Evolutionary conservation across 2,797 vertebrate genomes (phyloP).

Genomic region (Potorous gilbertii): DNA sequence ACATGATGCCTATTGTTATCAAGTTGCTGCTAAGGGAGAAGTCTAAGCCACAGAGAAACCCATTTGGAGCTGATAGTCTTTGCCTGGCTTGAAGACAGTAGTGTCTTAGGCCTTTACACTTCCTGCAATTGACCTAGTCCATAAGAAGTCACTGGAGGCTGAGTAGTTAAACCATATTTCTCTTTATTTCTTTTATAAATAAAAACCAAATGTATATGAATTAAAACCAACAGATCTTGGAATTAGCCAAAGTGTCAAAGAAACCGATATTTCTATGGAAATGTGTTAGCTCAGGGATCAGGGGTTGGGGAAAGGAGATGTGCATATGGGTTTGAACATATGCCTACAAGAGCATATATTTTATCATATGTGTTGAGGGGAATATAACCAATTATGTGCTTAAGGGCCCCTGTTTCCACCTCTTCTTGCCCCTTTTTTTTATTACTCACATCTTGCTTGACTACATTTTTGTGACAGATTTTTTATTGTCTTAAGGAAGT

Average conservation of each 20-base stretch:
- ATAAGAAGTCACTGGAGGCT: background rate
- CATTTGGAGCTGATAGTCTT: slow-evolving; percentile 17
- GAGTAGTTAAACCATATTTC: slow-evolving; percentile 18
- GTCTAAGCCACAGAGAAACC: slow-evolving; percentile 10
- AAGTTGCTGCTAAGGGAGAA: slow-evolving; percentile 11
- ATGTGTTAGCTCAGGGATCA: background rate
- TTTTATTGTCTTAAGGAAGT: slow-evolving; percentile 40
- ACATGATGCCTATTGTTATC: background rate
- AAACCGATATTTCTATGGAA: background rate
- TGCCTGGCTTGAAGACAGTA: background rate
- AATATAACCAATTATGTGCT: background rate
- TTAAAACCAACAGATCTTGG: slow-evolving; percentile 3
- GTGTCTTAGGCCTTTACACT: background rate
- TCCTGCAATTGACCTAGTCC: background rate
- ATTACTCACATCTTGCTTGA: background rate
- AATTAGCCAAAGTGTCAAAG: background rate
- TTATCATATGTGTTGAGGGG: background rate
- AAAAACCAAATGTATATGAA: slow-evolving; percentile 24
- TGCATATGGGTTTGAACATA: background rate
- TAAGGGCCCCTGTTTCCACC: background rate
- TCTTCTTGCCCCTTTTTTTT: background rate
- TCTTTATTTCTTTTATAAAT: slow-evolving; percentile 46
- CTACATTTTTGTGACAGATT: background rate
- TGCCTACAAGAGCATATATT: background rate
- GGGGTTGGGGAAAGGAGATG: background rate